Evolutionary conservation across 2,797 vertebrate genomes (phyloP), one percentile per base, ranked within the genome.

Genomic region (Leucoraja ocellata): DNA sequence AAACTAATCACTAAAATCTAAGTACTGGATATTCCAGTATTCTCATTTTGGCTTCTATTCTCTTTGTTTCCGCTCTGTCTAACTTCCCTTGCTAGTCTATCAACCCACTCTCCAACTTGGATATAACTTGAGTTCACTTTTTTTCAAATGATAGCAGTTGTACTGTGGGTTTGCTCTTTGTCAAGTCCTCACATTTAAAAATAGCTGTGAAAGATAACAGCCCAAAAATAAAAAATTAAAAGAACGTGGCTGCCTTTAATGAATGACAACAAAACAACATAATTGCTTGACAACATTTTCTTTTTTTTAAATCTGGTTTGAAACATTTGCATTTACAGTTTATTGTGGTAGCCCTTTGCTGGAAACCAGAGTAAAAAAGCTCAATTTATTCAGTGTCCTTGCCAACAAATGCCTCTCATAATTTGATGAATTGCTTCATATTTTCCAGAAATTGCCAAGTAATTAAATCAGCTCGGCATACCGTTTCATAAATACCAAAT

Each of bases 351-450:
- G 25, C 54, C 28, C 13, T 63, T 61, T 13, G 83, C 61, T 61
- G 28, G 63, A 84, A 1, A 32, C 58, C 32, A 32, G 25, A 54
- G 54, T 11, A 28, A 61, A 58, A 84, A 61, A 46, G 21, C 23
- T 84, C 46, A 58, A 84, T 61, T 84, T 84, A 58, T n/a, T 28
- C 58, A 86, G 58, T 86, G 54, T 63, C 58, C 83, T 86, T 63
- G 83, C 23, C 61, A 84, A 13, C n/a, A 63, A 86, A 32, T 86
- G 63, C 25, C 28, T 63, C 25, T 63, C 54, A 63, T 63, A 25
- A 86, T 86, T 32, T 86, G 54, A 86, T 86, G 58, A 86, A 86
- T 86, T 58, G n/a, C 83, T 16, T n/a, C n/a, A 13, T 86, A 86
- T 61, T 32, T 86, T 86, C 58, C 83, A 86, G 83, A 86, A 86